Evolutionary conservation across 2,113 vertebrate genomes (phyloP), one percentile per base, ranked within the genome.

Genomic region (Gallinago undulata): DNA sequence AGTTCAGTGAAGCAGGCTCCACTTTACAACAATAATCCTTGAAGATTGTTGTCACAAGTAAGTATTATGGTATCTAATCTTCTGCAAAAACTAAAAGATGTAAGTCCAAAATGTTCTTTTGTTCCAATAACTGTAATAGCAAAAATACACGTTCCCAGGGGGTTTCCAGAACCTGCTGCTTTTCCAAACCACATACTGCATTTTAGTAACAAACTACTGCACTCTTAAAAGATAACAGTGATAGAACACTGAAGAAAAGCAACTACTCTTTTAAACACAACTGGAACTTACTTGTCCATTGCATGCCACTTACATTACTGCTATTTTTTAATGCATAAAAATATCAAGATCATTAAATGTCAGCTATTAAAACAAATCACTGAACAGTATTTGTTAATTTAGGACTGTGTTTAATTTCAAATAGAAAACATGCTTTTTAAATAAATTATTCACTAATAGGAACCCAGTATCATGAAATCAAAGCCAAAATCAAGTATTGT

Each of bases 381-480:
- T 89, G 91, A 95, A 96, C 78, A 81, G 84, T 74, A 80, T 93
- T 91, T 90, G 91, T 96, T 94, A 94, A 53, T 97, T 96, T 96
- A 96, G 96, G 93, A 97, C 67, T 89, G 77, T 86, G 43, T 80
- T 97, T 96, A 96, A 94, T 97, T 96, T 94, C 64, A 68, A 94
- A 97, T 96, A 92, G 94, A 97, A 98, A 96, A 97, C 97, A 98
- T 98, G 97, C 97, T 93, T 94, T 95, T 94, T 6, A 96, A 98
- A 98, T 97, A 97, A 98, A 97, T 97, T 96, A 97, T 85, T 96
- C 79, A 92, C 93, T 95, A 96, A 93, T 87, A 92, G 82, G 95
- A 97, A 95, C 67, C 76, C 70, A 96, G 78, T 93, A 87, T 93
- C 90, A 89, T 88, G 89, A 96, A 96, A 96, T 93, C 94, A 96